These are phyloP conservation scores for Spilarctia lutea DNA, from an alignment of 2,888 invertebrate species.

Conservation along the genomic window DNA sequence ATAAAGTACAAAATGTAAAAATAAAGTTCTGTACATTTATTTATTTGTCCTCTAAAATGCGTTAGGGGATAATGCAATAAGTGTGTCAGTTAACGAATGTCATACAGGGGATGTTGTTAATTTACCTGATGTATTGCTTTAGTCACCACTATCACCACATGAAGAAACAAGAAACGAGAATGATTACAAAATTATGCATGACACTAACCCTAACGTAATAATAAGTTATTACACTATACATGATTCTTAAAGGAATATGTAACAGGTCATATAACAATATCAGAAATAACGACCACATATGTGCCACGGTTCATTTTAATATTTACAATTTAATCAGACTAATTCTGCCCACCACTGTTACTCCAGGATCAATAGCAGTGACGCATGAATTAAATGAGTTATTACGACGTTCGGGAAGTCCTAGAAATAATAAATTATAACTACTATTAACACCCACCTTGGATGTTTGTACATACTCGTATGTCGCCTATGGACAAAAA, in stretches of 20 bases:
- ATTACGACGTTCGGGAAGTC: too few relatives aligned
- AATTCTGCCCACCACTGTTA: too few relatives aligned
- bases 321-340: too few relatives aligned
- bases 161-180: not conserved
- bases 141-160: constrained; percentile 1
- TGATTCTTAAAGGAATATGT: not conserved
- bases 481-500: too few relatives aligned
- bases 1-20: not conserved
- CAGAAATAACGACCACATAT: not conserved
- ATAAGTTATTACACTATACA: not conserved
- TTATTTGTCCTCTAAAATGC: not conserved
- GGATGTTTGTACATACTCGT: too few relatives aligned
- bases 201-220: not conserved
- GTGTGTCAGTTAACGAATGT: not conserved
- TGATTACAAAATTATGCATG: not conserved
- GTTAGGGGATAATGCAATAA: not conserved
- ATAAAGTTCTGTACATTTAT: not conserved
- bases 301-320: not conserved
- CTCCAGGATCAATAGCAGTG: too few relatives aligned
- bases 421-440: too few relatives aligned
- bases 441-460: too few relatives aligned
- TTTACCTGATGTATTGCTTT: not conserved
- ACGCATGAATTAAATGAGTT: too few relatives aligned
- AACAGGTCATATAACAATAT: not conserved
- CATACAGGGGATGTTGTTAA: constrained; percentile 5